A percentile compares a stretch with the other conserved stretches of the same genome.
Evolutionary conservation across 2,888 invertebrate genomes (phyloP).

Genomic region (Drosophila eohydei): DNA sequence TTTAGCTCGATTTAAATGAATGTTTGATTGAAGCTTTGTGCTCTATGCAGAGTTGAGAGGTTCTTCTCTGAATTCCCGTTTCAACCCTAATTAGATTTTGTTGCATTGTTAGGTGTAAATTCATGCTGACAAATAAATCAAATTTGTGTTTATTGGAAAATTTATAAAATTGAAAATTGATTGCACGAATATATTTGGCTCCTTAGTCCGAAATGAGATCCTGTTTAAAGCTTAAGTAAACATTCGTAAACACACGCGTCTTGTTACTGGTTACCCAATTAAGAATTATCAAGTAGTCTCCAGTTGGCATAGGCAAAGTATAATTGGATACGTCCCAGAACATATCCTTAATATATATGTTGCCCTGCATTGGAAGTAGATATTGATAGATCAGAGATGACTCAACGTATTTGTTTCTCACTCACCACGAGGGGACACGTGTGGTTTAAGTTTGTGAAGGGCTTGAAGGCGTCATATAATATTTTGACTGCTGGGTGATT

Average conservation of each 20-base stretch:
- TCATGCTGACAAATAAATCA: no score
- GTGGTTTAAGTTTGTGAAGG: conserved; percentile 14
- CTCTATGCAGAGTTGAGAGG: no score
- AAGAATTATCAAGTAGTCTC: neutral
- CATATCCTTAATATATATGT: neutral
- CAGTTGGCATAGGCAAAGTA: neutral
- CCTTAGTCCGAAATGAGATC: neutral
- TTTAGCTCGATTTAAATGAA: no score
- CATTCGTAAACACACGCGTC: neutral
- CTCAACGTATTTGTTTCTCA: neutral
- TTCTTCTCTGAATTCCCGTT: no score
- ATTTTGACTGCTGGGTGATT: conserved; percentile 16
- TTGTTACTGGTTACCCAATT: neutral
- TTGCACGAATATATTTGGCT: no score
- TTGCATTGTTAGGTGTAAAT: no score
- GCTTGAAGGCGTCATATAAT: conserved; percentile 7
- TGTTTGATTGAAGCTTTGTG: no score
- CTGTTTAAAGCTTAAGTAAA: neutral
- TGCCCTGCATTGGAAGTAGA: conserved; percentile 1
- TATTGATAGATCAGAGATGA: neutral
- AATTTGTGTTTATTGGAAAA: no score
- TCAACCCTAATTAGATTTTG: no score
- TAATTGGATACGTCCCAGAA: neutral
- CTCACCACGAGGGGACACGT: conserved; percentile 14
- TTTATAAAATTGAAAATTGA: no score